Evolutionary conservation across 2,797 vertebrate genomes (phyloP).

Genomic region (Spea hammondii): DNA sequence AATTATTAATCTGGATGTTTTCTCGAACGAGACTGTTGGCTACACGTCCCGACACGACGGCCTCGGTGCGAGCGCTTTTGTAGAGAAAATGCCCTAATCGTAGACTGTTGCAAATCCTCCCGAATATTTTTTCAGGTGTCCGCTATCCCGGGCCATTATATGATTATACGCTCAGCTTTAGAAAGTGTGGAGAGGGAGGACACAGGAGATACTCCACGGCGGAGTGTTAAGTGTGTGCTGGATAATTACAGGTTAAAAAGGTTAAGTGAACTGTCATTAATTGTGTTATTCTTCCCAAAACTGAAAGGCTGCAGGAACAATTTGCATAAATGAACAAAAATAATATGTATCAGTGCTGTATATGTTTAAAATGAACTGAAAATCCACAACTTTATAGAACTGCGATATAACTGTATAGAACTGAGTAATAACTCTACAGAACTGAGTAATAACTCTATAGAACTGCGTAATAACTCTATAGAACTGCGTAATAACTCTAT

Average conservation of each 20-base stretch:
- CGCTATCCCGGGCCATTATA: constrained; percentile 37
- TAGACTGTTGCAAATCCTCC: constrained; percentile 34
- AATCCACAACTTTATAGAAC: too few relatives aligned
- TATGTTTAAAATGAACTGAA: too few relatives aligned
- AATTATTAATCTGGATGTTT: constrained; percentile 43
- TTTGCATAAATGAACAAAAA: constrained; percentile 39
- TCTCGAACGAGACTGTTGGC: constrained; percentile 22
- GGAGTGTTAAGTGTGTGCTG: neutral
- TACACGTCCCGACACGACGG: constrained; percentile 38
- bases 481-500: too few relatives aligned
- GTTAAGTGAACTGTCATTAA: constrained; percentile 45
- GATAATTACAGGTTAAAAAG: neutral
- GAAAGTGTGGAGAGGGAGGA: neutral
- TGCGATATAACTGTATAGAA: too few relatives aligned
- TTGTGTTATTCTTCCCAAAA: constrained; percentile 45
- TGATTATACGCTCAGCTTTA: constrained; percentile 33
- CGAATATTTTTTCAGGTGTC: constrained; percentile 50
- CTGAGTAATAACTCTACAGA: too few relatives aligned
- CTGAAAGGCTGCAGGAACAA: constrained; percentile 22
- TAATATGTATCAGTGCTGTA: neutral
- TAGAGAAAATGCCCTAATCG: constrained; percentile 48
- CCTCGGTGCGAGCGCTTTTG: constrained; percentile 38
- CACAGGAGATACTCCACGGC: neutral
- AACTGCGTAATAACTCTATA: too few relatives aligned
- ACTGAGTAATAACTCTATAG: too few relatives aligned